Evolutionary conservation across 2,888 invertebrate genomes (phyloP).

Genomic region (Metallyticus violacea): DNA sequence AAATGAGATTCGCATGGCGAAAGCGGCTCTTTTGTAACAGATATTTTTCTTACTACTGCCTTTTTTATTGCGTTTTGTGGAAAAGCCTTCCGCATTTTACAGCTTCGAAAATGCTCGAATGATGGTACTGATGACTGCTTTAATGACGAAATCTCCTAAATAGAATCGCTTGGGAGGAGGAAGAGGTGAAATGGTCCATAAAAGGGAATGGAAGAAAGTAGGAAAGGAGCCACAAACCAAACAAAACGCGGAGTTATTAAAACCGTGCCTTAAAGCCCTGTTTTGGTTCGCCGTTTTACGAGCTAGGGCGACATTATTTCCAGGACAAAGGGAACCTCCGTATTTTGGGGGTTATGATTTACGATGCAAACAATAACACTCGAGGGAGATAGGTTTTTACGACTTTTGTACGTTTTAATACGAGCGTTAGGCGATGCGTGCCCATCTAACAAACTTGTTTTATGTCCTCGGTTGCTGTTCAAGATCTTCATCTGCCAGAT

Average conservation of each 20-base stretch:
- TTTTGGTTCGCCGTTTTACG: not conserved
- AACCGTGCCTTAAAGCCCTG: not conserved
- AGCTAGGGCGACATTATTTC: not conserved
- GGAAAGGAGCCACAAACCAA: too few relatives aligned
- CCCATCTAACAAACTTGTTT: not conserved
- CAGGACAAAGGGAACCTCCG: not conserved
- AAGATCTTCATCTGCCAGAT: too few relatives aligned
- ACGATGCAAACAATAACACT: not conserved
- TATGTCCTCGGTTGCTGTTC: too few relatives aligned
- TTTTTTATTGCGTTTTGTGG: not conserved
- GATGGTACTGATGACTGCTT: not conserved
- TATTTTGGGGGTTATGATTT: not conserved
- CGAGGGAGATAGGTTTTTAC: not conserved
- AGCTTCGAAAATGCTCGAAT: not conserved
- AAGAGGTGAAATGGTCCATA: not conserved
- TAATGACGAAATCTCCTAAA: not conserved
- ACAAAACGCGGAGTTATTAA: not conserved
- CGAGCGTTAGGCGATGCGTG: too few relatives aligned
- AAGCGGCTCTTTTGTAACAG: too few relatives aligned
- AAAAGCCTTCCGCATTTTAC: not conserved
- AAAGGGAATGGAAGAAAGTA: constrained; percentile 1
- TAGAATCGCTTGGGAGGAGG: not conserved
- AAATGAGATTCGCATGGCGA: too few relatives aligned
- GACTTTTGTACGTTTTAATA: not conserved
- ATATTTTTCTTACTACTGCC: too few relatives aligned